Conservation (phyloP, 2,113 vertebrate species). For the Spilogale gracilis region DNA sequence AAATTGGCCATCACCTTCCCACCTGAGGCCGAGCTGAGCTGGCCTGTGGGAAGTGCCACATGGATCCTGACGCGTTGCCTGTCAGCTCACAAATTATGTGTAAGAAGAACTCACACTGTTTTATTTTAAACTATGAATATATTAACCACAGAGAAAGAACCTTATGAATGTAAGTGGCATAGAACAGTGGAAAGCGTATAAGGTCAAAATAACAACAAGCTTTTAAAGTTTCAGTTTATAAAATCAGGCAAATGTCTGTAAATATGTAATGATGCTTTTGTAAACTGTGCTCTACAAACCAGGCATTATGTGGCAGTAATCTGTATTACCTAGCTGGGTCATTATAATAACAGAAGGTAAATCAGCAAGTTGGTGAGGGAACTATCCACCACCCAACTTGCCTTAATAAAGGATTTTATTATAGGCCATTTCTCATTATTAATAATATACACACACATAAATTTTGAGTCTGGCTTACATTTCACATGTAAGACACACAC, state of each 20-base stretch:
- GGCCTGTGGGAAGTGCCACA: not conserved
- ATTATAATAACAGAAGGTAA: not conserved
- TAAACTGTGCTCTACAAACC: not conserved
- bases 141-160: not conserved
- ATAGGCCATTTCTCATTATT: not conserved
- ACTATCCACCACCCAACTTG: not conserved
- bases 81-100: not conserved
- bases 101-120: not conserved
- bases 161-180: not conserved
- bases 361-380: not conserved
- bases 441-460: not conserved
- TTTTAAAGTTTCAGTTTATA: not conserved
- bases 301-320: not conserved
- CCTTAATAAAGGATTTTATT: conserved; percentile 35
- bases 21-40: not conserved
- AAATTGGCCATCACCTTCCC: not conserved
- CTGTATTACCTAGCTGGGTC: not conserved
- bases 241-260: not conserved
- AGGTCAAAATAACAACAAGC: not conserved
- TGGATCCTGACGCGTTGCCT: not conserved
- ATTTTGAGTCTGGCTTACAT: not conserved
- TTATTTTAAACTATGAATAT: conserved; percentile 15
- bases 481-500: not conserved
- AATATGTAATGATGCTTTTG: not conserved
- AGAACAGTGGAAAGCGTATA: not conserved